Evolutionary conservation across 1,140 invertebrate species (phyloP), one percentile per base, ranked within the genome.

Genomic region (Macrobrachium nipponense): DNA sequence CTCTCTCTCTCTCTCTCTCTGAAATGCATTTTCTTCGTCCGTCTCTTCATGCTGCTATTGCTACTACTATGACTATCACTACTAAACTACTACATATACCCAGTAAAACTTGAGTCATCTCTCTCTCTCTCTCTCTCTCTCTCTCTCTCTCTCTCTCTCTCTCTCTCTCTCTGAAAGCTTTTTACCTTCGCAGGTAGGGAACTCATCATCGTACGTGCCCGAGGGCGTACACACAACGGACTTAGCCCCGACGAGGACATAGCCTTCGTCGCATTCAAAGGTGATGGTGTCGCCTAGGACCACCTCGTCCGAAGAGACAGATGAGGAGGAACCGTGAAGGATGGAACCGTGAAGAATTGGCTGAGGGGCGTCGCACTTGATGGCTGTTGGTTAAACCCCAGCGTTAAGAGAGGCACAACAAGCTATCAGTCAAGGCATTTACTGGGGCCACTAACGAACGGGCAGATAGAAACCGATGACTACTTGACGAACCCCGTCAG

Each of bases 171-270:
- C 43, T 59, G 15, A 64, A 7, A 18, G 12, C 8, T 18, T 5
- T 58, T 92, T 93, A 95, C 95, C 93, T 90, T 93, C 92, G 90
- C 96, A 97, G 58, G 91, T 92, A 0, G 96, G 96, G 27, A 95
- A 91, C 0, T 93, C 92, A 66, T 94, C 93, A 90, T 97, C 96
- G 92, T 96, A 98, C 79, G 94, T 93, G 4, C 97, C 97, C 73
- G 93, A 94, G 18, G 94, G 92, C 76, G 95, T 91, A 89, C 97
- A 98, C 51, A 92, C 93, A 44, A 97, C 93, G 77, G 93, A 92
- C 12, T 93, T 92, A 0, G 94, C 91, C 27, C 97, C 97, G 27
- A 94, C 91, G 70, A 98, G 91, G 86, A 92, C 93, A 90, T 93
- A 96, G 6, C 95, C 95, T 14, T 70, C 58, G 43, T 83, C 60